Percentiles rank a stretch among this genome's conserved stretches.
phyloP scores from a whole-genome alignment of 2,888 invertebrate species.

The Melanostoma scalare region DNA sequence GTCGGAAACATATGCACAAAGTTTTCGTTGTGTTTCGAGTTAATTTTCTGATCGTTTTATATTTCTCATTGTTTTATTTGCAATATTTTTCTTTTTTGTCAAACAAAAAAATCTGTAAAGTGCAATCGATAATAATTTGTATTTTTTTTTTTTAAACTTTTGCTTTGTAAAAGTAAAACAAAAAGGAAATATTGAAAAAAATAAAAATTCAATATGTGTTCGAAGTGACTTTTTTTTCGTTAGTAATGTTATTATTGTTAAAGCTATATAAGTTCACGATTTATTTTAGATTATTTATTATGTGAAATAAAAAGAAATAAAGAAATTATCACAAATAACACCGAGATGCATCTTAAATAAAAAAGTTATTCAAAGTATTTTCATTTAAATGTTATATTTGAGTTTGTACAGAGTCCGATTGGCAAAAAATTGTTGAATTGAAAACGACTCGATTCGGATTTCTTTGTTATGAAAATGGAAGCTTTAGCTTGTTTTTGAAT shows the following conservation, averaged over 20 bases:
- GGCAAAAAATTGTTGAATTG: too few relatives aligned
- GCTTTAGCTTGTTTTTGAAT: too few relatives aligned
- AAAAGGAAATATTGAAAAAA: conserved; percentile 10
- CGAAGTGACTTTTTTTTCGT: conserved; percentile 46
- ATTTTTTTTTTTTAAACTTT: conserved; percentile 32
- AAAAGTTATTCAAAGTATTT: not conserved
- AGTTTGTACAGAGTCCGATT: too few relatives aligned
- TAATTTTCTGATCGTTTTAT: not conserved
- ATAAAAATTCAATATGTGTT: conserved; percentile 32
- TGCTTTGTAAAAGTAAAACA: conserved; percentile 21
- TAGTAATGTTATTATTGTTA: conserved; percentile 66
- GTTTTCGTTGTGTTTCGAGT: conserved; percentile 16
- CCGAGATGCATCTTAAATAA: conserved; percentile 66
- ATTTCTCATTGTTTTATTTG: conserved; percentile 11
- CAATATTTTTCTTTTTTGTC: conserved; percentile 22
- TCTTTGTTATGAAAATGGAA: too few relatives aligned
- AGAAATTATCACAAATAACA: conserved; percentile 61
- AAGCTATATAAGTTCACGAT: conserved; percentile 64
- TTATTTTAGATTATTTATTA: conserved; percentile 70
- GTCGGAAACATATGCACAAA: conserved; percentile 60
- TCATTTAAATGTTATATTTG: too few relatives aligned
- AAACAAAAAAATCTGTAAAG: conserved; percentile 32
- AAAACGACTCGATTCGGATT: too few relatives aligned
- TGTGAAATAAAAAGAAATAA: conserved; percentile 46
- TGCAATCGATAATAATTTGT: conserved; percentile 58